Conservation (phyloP, 64 coral and sea anemone genomes). For the Acropora yongei region DNA sequence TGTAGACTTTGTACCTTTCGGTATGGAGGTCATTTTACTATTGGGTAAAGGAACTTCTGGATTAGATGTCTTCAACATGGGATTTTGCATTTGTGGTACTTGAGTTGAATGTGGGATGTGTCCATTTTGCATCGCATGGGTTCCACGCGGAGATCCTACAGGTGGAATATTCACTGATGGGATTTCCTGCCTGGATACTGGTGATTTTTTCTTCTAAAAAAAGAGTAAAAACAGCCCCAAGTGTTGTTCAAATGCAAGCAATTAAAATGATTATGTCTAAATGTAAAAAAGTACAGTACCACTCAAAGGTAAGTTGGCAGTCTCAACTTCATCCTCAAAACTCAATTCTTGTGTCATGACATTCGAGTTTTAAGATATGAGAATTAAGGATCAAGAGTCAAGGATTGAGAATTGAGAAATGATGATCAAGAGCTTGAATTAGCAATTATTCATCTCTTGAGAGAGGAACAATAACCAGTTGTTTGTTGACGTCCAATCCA, state of each 20-base stretch:
- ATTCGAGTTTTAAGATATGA: too few species aligned
- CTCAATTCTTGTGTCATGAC: too few species aligned
- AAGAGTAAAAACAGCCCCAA: neutral
- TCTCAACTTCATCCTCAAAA: too few species aligned
- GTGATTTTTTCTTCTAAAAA: constrained; percentile 28
- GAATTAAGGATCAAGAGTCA: too few species aligned
- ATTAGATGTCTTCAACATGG: constrained; percentile 14
- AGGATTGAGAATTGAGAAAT: too few species aligned
- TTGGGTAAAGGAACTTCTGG: neutral
- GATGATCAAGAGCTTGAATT: too few species aligned
- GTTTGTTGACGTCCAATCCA: too few species aligned
- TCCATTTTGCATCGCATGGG: neutral
- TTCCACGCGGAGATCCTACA: neutral
- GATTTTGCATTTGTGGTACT: neutral
- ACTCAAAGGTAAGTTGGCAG: too few species aligned
- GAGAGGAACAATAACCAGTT: too few species aligned
- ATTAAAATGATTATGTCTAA: too few species aligned
- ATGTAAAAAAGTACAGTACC: too few species aligned
- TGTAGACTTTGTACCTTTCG: neutral
- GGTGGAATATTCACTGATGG: neutral
- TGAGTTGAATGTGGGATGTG: neutral
- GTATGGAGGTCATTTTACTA: neutral
- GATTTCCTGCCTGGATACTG: constrained; percentile 18
- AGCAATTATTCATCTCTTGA: too few species aligned
- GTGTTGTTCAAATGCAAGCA: neutral